Conservation (phyloP, 2,113 vertebrate species). For the Varanus komodoensis region DNA sequence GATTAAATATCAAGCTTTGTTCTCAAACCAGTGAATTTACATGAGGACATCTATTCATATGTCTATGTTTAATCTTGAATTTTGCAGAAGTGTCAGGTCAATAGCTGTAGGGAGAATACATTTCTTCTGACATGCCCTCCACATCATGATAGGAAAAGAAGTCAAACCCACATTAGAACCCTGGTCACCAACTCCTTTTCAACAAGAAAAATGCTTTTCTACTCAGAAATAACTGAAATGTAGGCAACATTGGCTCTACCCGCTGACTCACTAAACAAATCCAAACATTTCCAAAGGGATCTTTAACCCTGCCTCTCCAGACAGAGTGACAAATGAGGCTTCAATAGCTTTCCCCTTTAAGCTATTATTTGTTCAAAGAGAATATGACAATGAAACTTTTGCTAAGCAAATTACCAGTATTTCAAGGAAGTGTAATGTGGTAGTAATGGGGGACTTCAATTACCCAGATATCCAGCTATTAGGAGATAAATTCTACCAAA, state of each 20-base stretch:
- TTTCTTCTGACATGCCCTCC: neutral
- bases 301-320: neutral
- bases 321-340: neutral
- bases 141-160: neutral
- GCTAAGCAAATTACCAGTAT: too few species aligned
- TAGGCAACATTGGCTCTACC: neutral
- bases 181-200: neutral
- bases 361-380: too few species aligned
- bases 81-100: neutral
- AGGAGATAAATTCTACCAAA: too few species aligned
- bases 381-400: too few species aligned
- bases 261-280: neutral
- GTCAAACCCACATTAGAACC: neutral
- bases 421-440: too few species aligned
- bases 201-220: neutral
- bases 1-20: neutral
- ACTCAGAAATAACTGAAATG: neutral
- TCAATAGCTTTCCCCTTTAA: neutral
- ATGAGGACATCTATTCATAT: neutral
- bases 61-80: neutral
- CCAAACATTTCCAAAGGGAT: neutral
- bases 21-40: constrained; percentile 2
- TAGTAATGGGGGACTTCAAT: too few species aligned
- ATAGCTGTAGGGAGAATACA: neutral
- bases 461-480: too few species aligned